Percentiles rank a stretch among this genome's conserved stretches.
Evolutionary conservation across 2,888 invertebrate genomes (phyloP).

Genomic region (Odontothrips loti): DNA sequence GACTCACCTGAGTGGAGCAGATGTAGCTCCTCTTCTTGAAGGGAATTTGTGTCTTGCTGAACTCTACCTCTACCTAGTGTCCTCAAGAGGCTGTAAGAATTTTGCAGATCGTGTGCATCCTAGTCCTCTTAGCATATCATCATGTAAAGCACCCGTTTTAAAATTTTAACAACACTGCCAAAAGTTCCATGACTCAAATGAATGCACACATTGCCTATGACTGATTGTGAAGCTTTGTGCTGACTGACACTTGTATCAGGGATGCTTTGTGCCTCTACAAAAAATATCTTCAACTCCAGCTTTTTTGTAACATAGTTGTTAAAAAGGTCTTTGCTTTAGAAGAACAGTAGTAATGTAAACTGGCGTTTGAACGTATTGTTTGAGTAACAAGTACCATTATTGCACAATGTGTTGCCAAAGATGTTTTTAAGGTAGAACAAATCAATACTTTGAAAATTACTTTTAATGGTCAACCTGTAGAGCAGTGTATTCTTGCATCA

Average conservation of each 20-base stretch:
- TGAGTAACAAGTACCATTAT: neutral
- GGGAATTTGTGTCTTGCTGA: too few relatives aligned
- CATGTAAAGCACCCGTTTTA: neutral
- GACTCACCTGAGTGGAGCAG: neutral
- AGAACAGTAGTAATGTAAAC: neutral
- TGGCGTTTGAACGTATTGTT: neutral
- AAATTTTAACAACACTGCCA: neutral
- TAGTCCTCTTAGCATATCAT: constrained; percentile 6
- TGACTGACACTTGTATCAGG: neutral
- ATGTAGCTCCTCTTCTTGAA: too few relatives aligned
- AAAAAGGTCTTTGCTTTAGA: neutral
- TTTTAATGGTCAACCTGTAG: neutral
- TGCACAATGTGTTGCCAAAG: constrained; percentile 19
- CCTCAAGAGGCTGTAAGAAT: neutral
- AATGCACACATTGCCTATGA: neutral
- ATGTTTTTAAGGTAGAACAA: neutral
- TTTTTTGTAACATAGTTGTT: neutral
- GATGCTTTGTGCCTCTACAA: neutral
- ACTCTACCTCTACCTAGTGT: neutral
- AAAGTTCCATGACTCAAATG: neutral
- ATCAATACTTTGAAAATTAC: neutral
- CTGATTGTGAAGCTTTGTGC: neutral
- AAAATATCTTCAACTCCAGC: neutral
- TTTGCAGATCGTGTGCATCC: neutral
- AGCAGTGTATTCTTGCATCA: neutral